phyloP scores from a whole-genome alignment of 2,797 vertebrate species.

The Macropus fuliginosus region DNA sequence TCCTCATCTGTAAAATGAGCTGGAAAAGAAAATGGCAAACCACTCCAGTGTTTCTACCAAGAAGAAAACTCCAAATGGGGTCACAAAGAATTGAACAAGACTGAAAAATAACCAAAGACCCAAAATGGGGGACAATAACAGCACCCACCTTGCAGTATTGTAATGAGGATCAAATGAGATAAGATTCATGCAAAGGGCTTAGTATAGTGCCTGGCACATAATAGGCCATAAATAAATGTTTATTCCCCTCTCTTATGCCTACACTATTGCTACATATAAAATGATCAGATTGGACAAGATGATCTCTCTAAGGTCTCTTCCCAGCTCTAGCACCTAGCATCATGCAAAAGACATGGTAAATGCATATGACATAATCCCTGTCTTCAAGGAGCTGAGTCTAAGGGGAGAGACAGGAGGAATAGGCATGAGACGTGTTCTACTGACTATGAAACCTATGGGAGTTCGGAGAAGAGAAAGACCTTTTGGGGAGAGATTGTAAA shows the following conservation, averaged over 20 bases:
- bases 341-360: neutral
- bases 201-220: neutral
- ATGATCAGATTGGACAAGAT: neutral
- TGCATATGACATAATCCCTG: fast-evolving
- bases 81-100: neutral
- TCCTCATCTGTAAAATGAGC: neutral
- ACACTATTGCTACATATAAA: neutral
- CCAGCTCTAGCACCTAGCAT: neutral
- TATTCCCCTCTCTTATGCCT: neutral
- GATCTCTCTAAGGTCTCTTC: neutral
- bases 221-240: neutral
- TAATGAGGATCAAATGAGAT: neutral
- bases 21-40: neutral
- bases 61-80: neutral
- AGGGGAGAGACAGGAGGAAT: fast-evolving
- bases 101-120: neutral
- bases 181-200: neutral
- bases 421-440: neutral
- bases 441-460: neutral
- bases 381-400: neutral
- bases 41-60: neutral
- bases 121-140: neutral
- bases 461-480: neutral
- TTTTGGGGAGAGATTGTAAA: neutral
- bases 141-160: neutral